A percentile compares a stretch with the other conserved stretches of the same genome.
Evolutionary conservation across 2,888 invertebrate species (phyloP).

Genomic region (Rhagophthalmus giganteus): DNA sequence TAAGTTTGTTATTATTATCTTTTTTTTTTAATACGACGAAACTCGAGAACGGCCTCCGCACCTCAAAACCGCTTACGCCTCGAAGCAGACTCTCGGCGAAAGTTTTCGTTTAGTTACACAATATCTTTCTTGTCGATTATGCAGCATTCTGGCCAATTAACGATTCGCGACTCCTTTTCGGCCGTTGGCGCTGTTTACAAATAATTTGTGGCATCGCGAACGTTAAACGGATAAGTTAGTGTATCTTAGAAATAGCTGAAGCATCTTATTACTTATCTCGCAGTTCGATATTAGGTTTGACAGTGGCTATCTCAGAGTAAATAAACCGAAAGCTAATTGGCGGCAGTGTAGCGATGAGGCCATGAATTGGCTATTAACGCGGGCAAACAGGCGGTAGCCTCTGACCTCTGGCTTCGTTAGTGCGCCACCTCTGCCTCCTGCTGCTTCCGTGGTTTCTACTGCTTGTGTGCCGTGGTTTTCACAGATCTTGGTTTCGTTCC

Average conservation of each 20-base stretch:
- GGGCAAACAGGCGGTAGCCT: conserved; percentile 57
- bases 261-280: conserved; percentile 33
- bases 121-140: too few species aligned
- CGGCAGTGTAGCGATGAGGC: conserved; percentile 47
- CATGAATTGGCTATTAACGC: conserved; percentile 60
- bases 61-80: too few species aligned
- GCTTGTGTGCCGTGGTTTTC: conserved; percentile 27
- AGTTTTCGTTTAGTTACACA: too few species aligned
- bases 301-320: conserved; percentile 46
- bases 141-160: too few species aligned
- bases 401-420: conserved; percentile 53
- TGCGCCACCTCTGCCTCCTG: conserved; percentile 39
- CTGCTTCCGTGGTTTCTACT: conserved; percentile 33
- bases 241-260: conserved; percentile 35
- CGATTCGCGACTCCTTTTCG: too few species aligned
- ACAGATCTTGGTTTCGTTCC: conserved; percentile 24
- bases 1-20: too few species aligned
- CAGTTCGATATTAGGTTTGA: conserved; percentile 23
- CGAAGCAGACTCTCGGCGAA: too few species aligned
- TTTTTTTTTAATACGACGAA: too few species aligned
- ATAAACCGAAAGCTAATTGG: conserved; percentile 54
- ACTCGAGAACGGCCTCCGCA: too few species aligned
- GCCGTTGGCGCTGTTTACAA: too few species aligned
- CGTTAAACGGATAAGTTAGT: conserved; percentile 12
- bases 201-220: conserved; percentile 13